Base-by-base conservation (phyloP, 1,140 invertebrate genomes). In the Drosophila persimilis region DNA sequence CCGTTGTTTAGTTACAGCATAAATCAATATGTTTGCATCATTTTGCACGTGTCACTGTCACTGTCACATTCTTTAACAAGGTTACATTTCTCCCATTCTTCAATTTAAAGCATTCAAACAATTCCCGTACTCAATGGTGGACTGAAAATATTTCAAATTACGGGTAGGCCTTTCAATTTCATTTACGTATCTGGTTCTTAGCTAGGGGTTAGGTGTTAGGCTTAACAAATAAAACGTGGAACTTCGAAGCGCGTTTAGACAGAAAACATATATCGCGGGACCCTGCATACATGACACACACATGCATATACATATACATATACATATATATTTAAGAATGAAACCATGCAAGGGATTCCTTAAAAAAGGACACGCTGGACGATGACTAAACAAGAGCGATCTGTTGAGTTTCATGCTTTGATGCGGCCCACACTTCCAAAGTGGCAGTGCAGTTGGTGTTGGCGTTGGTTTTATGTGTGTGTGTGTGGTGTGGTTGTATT, bases 151-250 rank as follows among this genome's bases (percentile, higher is more conserved):
- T 79, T 66, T 62, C 20, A 73, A 81, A 79, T 63, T 73, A 60
- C 61, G 17, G 54, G 46, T 53, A 88, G 84, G 84, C 84, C 63
- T 67, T 88, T 73, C 35, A 76, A 74, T 80, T 86, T 67, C 81
- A 79, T 83, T 88, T 88, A 88, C 83, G 83, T 88, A 88, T 88
- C 60, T 88, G 78, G 83, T 83, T 83, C 73, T 67, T 73, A 72
- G 65, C 73, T 86, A 78, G 59, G 15, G 22, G 31, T 26, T 22
- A 47, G 20, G 48, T 41, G 29, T 54, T 54, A 53, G 47, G 63
- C 46, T 69, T 67, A 56, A 31, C n/a, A 55, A 69, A 47, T 43
- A n/a, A 47, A 43, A 26, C 47, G 31, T 66, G 53, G 26, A 66
- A 78, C 67, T 62, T 51, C 41, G 43, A 60, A 48, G 45, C 56